Evolutionary conservation across 2,797 vertebrate genomes (phyloP).

Genomic region (Psittacula echo): DNA sequence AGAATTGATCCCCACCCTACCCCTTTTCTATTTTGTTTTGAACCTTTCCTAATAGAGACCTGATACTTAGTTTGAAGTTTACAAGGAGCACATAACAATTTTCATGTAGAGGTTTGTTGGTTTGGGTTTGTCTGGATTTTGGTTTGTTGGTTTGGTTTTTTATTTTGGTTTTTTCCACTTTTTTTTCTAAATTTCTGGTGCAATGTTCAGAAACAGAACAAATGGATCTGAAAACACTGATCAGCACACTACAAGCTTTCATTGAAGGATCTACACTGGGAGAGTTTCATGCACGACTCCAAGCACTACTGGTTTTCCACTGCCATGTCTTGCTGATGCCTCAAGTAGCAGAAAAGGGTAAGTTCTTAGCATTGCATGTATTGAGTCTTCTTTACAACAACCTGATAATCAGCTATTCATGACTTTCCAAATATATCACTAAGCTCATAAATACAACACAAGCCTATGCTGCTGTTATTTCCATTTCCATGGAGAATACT

Average conservation of each 20-base stretch:
- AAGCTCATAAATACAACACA: background rate
- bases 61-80: background rate
- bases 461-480: background rate
- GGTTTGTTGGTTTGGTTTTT: background rate
- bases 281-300: conserved; percentile 88
- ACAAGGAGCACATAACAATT: background rate
- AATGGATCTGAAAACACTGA: conserved; percentile 79
- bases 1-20: background rate
- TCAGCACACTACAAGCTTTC: conserved; percentile 90
- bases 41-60: background rate
- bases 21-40: background rate
- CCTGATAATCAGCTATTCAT: background rate
- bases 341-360: conserved; percentile 84
- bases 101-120: background rate
- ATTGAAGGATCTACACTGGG: conserved; percentile 92
- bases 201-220: conserved; percentile 52
- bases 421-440: background rate
- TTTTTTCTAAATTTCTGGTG: background rate
- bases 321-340: conserved; percentile 91
- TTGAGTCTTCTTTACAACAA: background rate
- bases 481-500: background rate
- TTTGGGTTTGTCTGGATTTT: background rate
- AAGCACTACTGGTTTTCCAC: conserved; percentile 92
- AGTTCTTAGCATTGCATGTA: background rate
- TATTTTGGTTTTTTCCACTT: background rate